Base-by-base conservation (phyloP, 2,113 vertebrate genomes). In the Salvator merianae region DNA sequence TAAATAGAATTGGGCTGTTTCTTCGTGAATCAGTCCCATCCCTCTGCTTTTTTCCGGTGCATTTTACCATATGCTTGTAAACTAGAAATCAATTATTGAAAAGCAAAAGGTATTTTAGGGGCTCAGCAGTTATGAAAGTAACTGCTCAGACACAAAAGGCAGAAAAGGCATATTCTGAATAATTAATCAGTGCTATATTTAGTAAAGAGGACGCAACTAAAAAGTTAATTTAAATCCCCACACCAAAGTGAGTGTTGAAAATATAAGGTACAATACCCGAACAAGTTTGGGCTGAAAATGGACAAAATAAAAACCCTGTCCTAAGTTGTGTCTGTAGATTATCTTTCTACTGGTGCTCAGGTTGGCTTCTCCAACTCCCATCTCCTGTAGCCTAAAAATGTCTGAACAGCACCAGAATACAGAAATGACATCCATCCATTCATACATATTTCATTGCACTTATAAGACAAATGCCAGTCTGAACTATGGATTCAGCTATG, bases 101-200 rank as follows among this genome's bases (percentile, higher is more conserved):
- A 87, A 82, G 87, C 63, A 87, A 93, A 93, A 88, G 59, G 83
- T 79, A 78, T 88, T 88, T 90, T 77, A 53, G 5, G 86, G 91
- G 82, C 92, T 91, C 84, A 91, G 84, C 77, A 88, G 84, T 82
- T 86, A 88, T 1, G 10, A 84, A 72, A 80, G 71, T 86, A 86
- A 90, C 76, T 0, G n/a, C 36, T 92, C 88, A 87, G 87, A 72
- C 84, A 88, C 87, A 84, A 93, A 94, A 94, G 88, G 89, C 93
- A 91, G n/a, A n/a, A n/a, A n/a, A n/a, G n/a, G n/a, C n/a, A n/a
- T 32, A 70, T 13, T 68, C 87, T 94, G 79, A 94, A 94, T 93
- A 91, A 92, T 94, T 92, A 88, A 94, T 89, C 80, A 13, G 50
- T 82, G 87, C 85, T 91, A 92, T 93, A 91, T 93, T 92, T 93